Percentiles rank a stretch among this genome's conserved stretches.
These are phyloP conservation scores for Agapornis roseicollis DNA, from an alignment of 2,113 vertebrate species.

Conservation along the genomic window DNA sequence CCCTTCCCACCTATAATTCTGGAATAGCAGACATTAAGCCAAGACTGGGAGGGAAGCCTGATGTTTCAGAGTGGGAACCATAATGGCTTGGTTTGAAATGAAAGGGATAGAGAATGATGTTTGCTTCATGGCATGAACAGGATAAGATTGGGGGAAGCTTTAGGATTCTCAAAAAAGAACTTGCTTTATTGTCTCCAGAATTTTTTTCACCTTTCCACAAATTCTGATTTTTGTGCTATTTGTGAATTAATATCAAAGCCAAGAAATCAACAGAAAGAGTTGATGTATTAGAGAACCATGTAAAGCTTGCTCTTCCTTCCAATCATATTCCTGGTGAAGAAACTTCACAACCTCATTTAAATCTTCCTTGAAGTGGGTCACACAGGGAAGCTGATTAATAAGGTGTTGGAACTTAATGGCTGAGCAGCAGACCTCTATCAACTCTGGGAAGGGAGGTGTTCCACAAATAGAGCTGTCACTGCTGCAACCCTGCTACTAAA, in stretches of 20 bases:
- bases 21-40: neutral
- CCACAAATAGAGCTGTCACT: slow-evolving; percentile 43
- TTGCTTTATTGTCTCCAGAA: neutral
- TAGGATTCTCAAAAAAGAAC: neutral
- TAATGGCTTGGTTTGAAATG: neutral
- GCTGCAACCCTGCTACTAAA: slow-evolving; percentile 10
- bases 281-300: neutral
- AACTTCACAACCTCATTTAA: neutral
- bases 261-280: neutral
- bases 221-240: neutral
- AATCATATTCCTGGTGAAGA: neutral
- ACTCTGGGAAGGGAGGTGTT: neutral
- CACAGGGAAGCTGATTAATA: slow-evolving; percentile 30
- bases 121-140: neutral
- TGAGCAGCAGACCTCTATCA: slow-evolving; percentile 48
- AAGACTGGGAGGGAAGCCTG: neutral
- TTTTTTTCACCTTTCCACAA: neutral
- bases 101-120: neutral
- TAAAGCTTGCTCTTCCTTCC: slow-evolving; percentile 7
- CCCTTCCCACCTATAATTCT: neutral
- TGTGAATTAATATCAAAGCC: neutral
- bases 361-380: slow-evolving; percentile 27
- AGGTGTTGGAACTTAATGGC: slow-evolving; percentile 1
- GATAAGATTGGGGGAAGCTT: neutral
- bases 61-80: neutral